Evolutionary conservation across 2,888 invertebrate genomes (phyloP).

Genomic region (Heliconius ismenius): DNA sequence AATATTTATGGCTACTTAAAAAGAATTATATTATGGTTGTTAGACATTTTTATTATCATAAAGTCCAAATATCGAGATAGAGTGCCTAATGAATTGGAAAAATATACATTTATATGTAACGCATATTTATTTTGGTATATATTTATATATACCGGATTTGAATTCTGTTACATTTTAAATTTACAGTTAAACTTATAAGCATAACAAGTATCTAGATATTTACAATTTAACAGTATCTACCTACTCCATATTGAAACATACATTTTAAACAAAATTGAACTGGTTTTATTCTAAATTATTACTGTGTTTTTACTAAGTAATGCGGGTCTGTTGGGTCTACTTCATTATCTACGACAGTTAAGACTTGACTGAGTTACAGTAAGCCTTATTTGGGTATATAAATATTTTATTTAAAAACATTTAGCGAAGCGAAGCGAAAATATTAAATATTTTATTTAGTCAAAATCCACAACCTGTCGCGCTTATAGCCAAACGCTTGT

Average conservation of each 20-base stretch:
- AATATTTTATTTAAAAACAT: not conserved
- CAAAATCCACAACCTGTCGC: not conserved
- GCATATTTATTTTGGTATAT: not conserved
- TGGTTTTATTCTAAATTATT: slow-evolving; percentile 9
- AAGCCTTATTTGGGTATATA: not conserved
- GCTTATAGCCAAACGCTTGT: not conserved
- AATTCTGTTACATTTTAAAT: slow-evolving; percentile 1
- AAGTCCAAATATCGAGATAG: slow-evolving; percentile 12
- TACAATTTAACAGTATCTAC: not conserved
- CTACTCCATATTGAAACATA: not conserved
- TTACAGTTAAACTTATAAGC: slow-evolving; percentile 7
- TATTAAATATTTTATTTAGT: too few species aligned
- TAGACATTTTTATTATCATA: slow-evolving; percentile 16
- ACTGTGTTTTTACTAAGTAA: not conserved
- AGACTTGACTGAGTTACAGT: not conserved
- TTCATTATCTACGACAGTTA: not conserved
- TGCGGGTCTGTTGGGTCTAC: not conserved
- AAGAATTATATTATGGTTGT: slow-evolving; percentile 18
- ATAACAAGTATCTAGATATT: slow-evolving; percentile 3
- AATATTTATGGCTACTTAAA: slow-evolving; percentile 23
- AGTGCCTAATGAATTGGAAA: slow-evolving; percentile 21
- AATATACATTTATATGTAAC: not conserved
- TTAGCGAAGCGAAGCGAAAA: too few species aligned
- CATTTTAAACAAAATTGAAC: not conserved
- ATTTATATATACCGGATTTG: not conserved